A percentile compares a stretch with the other conserved stretches of the same genome.
Conservation (phyloP, 1,140 invertebrate genomes). For the Pygmarrhopalites habei region DNA sequence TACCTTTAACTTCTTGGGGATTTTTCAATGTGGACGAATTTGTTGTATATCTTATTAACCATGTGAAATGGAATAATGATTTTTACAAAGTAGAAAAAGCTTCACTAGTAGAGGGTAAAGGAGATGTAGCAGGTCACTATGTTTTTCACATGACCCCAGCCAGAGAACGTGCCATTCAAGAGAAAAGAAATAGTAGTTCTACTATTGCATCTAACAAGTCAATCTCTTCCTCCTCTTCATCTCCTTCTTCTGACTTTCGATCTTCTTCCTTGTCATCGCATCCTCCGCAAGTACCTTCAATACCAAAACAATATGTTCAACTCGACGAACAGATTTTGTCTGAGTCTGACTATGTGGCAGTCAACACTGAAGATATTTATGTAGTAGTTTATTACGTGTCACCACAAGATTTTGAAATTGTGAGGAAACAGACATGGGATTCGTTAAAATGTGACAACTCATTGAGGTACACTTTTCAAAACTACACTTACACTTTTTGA, state of each 20-base stretch:
- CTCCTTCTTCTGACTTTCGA: background rate
- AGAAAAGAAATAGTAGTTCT: background rate
- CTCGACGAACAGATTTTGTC: background rate
- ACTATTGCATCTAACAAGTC: background rate
- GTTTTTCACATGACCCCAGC: background rate
- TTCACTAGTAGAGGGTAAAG: background rate
- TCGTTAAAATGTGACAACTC: background rate
- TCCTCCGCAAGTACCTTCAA: background rate
- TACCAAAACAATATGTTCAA: background rate
- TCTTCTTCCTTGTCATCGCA: background rate
- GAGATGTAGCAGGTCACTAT: background rate
- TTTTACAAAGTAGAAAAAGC: background rate
- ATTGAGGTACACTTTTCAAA: background rate
- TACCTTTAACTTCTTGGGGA: background rate
- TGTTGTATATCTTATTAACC: background rate
- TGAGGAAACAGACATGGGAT: background rate
- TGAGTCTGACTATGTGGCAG: background rate
- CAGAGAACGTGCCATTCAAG: background rate
- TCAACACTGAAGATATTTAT: background rate
- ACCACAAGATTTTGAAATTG: background rate
- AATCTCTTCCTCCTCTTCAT: background rate
- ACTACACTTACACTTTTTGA: background rate
- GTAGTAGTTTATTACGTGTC: background rate
- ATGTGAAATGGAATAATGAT: slow-evolving; percentile 4
- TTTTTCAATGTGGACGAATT: background rate